phyloP scores from a whole-genome alignment of 2,113 vertebrate species.

The Atherinomorus stipes region DNA sequence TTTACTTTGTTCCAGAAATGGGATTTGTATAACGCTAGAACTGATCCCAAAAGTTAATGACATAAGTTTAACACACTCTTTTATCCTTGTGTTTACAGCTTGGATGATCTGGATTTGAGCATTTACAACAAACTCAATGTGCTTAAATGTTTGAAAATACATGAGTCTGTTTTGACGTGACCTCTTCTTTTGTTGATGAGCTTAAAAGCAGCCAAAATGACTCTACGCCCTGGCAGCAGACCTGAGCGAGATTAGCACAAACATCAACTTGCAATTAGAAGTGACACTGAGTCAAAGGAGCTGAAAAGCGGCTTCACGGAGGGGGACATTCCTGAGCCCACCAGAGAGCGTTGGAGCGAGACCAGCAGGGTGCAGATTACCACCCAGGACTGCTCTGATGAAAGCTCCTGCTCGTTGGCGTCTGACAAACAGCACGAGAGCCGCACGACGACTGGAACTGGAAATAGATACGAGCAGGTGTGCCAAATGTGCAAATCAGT shows the following conservation, averaged over 20 bases:
- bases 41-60: too few relatives aligned
- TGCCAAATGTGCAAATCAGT: constrained; percentile 65
- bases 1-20: too few relatives aligned
- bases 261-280: constrained; percentile 59
- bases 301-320: constrained; percentile 52
- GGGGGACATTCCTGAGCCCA: constrained; percentile 67
- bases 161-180: constrained; percentile 27
- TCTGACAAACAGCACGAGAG: constrained; percentile 58
- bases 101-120: constrained; percentile 14
- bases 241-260: constrained; percentile 56
- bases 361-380: constrained; percentile 65
- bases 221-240: constrained; percentile 28
- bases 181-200: constrained; percentile 27
- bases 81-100: not conserved
- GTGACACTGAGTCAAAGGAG: constrained; percentile 59
- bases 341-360: constrained; percentile 57
- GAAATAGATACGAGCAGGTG: constrained; percentile 64
- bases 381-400: constrained; percentile 56
- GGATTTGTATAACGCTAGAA: too few relatives aligned
- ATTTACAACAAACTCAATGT: constrained; percentile 9
- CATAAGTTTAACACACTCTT: not conserved
- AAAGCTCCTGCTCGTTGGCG: constrained; percentile 51
- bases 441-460: constrained; percentile 18
- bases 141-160: not conserved
- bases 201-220: constrained; percentile 38